Conservation (phyloP, 37 sponge, comb jelly and placozoan species). For the Chondrosia reniformis region DNA sequence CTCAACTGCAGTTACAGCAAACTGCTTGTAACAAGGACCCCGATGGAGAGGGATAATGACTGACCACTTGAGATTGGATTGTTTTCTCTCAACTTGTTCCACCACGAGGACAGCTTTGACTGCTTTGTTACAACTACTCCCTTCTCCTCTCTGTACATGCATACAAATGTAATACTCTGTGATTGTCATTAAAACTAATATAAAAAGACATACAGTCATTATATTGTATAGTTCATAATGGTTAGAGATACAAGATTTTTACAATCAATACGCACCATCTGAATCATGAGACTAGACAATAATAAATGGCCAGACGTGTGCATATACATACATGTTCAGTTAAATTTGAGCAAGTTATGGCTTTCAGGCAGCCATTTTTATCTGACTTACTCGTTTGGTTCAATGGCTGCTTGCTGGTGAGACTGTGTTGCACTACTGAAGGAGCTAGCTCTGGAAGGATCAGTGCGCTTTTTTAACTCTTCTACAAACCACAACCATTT, state of each 20-base stretch:
- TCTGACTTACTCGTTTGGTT: conserved; percentile 55
- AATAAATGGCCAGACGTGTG: too few species aligned
- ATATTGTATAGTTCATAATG: neutral
- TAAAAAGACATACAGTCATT: neutral
- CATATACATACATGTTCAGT: too few species aligned
- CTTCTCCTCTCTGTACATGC: conserved; percentile 49
- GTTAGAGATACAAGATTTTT: too few species aligned
- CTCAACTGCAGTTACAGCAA: neutral
- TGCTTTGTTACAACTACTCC: conserved; percentile 50
- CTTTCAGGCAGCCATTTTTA: neutral
- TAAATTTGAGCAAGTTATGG: neutral
- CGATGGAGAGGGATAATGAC: too few species aligned
- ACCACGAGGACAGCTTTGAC: conserved; percentile 66
- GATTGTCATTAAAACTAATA: neutral
- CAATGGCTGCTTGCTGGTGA: conserved; percentile 8
- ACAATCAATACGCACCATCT: too few species aligned
- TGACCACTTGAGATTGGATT: conserved; percentile 76
- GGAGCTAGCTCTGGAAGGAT: neutral
- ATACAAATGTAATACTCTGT: neutral
- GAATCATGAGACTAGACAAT: too few species aligned
- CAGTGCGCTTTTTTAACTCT: neutral
- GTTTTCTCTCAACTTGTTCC: conserved; percentile 60
- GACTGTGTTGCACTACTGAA: neutral
- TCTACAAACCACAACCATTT: neutral
- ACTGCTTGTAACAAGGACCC: neutral